Base-by-base conservation (phyloP, 1,140 invertebrate genomes). In the Drosophila pachea region DNA sequence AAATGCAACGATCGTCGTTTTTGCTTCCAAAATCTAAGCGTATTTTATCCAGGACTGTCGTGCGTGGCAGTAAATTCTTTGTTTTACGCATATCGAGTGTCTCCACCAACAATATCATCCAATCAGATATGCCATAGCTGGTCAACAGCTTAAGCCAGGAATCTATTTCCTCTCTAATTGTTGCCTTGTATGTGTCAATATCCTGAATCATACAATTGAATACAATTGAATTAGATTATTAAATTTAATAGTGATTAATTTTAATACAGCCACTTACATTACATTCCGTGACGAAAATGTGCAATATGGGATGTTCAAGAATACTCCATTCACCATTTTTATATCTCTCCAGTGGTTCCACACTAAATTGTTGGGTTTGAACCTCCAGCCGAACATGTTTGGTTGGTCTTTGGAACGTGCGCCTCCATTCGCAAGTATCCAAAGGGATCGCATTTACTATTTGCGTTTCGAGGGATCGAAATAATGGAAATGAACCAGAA, bases 281-380 rank as follows among this genome's bases (percentile, higher is more conserved):
- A 91, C 97, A 98, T 90, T 98, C 97, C 43, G 95, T 97, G 94
- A 97, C 98, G 90, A 95, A 99, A 55, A 97, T 97, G 90, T 99
- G 97, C 86, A 99, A 94, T 86, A 98, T 94, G 22, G 97, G 96
- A 71, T 95, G 94, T 68, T 95, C 94, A 48, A 97, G 91, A 29
- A 98, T 91, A 81, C 94, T 94, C 90, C 93, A 94, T 75, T 93
- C 91, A 7, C 86, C 86, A 49, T 89, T 88, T 29, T 86, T 90
- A 45, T 82, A 89, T 73, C 93, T 93, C 70, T 95, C 94, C 50
- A 92, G 90, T 12, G 94, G 93, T 29, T 95, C 87, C 68, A 94
- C 92, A 75, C 92, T 93, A 90, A 96, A 97, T 58, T 95, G 94
- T 38, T 96, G 92, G 90, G 98, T 97, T 68, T 93, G 93, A 32